Conservation (phyloP, 2,113 vertebrate species). For the Gambusia affinis region DNA sequence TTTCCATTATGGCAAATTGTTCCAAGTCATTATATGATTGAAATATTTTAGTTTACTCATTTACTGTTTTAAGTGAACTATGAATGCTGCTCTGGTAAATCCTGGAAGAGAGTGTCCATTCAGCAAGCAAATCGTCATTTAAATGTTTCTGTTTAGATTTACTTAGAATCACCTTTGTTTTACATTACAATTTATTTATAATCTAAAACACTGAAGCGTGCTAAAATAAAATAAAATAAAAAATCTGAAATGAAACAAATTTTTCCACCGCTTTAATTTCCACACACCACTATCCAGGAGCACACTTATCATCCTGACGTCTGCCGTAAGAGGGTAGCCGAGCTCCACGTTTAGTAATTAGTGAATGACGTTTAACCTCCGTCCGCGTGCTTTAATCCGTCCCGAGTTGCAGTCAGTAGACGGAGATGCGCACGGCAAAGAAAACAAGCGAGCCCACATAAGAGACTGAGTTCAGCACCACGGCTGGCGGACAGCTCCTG, state of each 20-base stretch:
- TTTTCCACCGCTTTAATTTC: neutral
- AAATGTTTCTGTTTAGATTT: neutral
- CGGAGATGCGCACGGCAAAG: neutral
- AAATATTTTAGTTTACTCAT: no score
- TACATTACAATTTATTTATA: no score
- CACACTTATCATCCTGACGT: constrained; percentile 50
- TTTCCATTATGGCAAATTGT: no score
- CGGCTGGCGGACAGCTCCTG: constrained; percentile 48
- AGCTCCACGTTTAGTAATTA: constrained; percentile 63
- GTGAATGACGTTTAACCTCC: constrained; percentile 18
- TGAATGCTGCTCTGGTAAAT: no score
- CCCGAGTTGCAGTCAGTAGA: constrained; percentile 14
- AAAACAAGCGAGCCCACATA: neutral
- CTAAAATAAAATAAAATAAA: no score
- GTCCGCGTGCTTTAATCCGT: constrained; percentile 6
- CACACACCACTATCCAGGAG: neutral
- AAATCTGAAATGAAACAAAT: neutral
- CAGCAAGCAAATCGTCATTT: neutral
- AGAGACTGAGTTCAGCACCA: constrained; percentile 53
- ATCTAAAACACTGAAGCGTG: no score
- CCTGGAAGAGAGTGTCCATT: no score
- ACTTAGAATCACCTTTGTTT: neutral
- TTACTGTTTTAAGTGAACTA: no score
- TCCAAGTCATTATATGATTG: no score
- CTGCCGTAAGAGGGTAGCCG: constrained; percentile 74